Base-by-base conservation (phyloP, 2,797 vertebrate genomes). In the Muscicapa striata region DNA sequence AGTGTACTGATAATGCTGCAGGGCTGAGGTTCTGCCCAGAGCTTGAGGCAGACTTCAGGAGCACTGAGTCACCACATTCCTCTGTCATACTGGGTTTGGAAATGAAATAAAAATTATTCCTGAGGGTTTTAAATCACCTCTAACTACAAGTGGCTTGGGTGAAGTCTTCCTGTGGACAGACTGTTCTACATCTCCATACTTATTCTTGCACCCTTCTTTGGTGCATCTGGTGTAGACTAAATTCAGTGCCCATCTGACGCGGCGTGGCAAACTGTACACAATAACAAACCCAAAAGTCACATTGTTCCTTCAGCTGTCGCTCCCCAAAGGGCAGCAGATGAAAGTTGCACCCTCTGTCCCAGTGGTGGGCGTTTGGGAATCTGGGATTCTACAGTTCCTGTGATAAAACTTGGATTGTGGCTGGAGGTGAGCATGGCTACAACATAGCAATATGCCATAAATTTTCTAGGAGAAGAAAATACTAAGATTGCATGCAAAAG, bases 281-380 rank as follows among this genome's bases (percentile, higher is more conserved):
- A 46, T 29, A 88, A 86, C 63, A 69, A 82, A 66, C n/a, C 24
- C 59, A 48, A 91, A 91, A 88, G 62, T 48, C n/a, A 29, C 20
- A 5, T 19, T 76, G 66, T 79, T 93, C 73, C 76, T 66, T 90
- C 74, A 78, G 46, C 69, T 79, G 58, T 64, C 43, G 2, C 32
- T 93, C 66, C 64, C 24, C 64, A 76, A 93, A 87, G 68, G 57
- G 36, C 82, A 94, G 87, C 72, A 83, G 78, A 85, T 45, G 24
- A 84, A 91, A 66, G 40, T 6, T 83, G 57, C n/a, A 75, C 68
- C 41, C 68, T 76, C 59, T 79, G 36, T 90, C 59, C 72, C 57
- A 52, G 10, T 4, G 8, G 61, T n/a, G 49, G 79, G 43, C 3
- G 0, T 70, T 64, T 72, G 46, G 5, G 48, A 84, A 61, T 84